phyloP scores from a whole-genome alignment of 2,797 vertebrate species.

The Hapalemur alaotrensis region DNA sequence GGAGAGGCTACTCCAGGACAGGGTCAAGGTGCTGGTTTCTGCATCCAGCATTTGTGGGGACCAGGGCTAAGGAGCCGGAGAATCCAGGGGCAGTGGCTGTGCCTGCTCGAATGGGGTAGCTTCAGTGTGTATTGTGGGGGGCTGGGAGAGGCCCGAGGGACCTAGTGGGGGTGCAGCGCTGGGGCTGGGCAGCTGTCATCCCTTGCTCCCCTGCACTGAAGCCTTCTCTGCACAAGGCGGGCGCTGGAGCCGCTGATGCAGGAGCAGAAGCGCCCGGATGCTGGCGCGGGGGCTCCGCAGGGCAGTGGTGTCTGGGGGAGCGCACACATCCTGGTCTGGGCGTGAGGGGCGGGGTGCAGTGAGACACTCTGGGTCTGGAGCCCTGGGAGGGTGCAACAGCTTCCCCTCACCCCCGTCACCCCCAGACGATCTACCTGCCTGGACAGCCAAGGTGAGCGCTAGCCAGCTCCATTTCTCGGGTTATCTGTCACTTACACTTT shows the following conservation, averaged over 20 bases:
- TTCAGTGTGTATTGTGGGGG: neutral
- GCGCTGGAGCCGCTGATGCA: conserved; percentile 81
- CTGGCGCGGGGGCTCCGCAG: conserved; percentile 76
- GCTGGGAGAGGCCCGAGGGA: neutral
- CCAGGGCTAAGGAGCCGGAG: neutral
- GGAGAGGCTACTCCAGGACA: neutral
- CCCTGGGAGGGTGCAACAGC: no score
- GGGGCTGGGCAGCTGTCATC: neutral
- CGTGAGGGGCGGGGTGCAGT: neutral
- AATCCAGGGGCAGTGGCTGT: neutral
- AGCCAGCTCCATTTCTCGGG: neutral
- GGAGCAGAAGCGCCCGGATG: conserved; percentile 81
- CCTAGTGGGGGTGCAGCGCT: neutral
- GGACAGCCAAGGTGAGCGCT: neutral
- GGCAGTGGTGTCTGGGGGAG: neutral
- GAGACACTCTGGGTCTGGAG: neutral
- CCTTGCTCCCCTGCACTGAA: neutral
- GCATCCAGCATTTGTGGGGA: neutral
- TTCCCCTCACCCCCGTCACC: neutral
- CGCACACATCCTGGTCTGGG: neutral
- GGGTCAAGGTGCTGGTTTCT: neutral
- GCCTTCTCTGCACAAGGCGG: neutral
- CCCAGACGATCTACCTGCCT: neutral
- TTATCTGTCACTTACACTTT: neutral
- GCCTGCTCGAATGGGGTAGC: neutral